phyloP scores from a whole-genome alignment of 2,888 invertebrate genomes.

The Anodontia alba region DNA sequence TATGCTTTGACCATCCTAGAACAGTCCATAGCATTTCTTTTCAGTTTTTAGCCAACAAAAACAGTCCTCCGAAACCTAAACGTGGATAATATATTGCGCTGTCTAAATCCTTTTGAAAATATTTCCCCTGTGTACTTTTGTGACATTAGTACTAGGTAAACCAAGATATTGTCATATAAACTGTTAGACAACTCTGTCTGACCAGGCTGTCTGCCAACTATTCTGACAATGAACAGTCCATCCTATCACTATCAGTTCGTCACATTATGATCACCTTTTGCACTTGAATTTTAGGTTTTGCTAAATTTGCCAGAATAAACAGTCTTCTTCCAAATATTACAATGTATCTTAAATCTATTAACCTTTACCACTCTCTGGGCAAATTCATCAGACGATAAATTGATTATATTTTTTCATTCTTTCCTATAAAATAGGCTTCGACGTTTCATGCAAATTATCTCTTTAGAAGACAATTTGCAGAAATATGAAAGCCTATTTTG shows the following conservation, averaged over 20 bases:
- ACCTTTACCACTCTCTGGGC: too few species aligned
- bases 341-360: not conserved
- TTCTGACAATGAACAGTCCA: not conserved
- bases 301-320: not conserved
- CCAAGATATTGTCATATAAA: not conserved
- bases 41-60: constrained; percentile 4
- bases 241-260: not conserved
- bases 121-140: not conserved
- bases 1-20: not conserved
- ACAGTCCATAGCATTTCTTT: not conserved
- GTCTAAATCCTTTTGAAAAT: constrained; percentile 10
- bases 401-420: too few species aligned
- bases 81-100: not conserved
- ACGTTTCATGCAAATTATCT: too few species aligned
- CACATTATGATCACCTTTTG: not conserved
- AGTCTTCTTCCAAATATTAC: not conserved
- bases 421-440: too few species aligned
- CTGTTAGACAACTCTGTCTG: not conserved
- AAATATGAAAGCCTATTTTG: too few species aligned
- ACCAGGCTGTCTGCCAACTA: not conserved
- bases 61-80: not conserved
- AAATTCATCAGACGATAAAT: too few species aligned
- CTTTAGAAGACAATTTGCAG: too few species aligned
- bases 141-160: not conserved
- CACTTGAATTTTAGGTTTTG: not conserved